Conservation (phyloP, 2,113 vertebrate species). For the Pituophis catenifer region DNA sequence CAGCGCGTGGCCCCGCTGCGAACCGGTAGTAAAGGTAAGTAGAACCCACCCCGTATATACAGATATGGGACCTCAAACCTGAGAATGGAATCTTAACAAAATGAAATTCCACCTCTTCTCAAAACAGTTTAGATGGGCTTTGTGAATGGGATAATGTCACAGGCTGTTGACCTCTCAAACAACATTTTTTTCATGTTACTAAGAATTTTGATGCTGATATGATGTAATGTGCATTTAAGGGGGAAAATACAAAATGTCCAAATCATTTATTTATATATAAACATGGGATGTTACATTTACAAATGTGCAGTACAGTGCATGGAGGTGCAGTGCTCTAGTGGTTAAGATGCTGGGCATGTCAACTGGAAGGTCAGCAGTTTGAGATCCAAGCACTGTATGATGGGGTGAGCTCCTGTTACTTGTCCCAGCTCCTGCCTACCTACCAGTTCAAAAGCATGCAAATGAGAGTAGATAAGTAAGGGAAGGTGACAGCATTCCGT, state of each 20-base stretch:
- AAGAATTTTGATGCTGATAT: neutral
- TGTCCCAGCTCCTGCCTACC: neutral
- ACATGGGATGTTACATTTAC: neutral
- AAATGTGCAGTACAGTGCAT: neutral
- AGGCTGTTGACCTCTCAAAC: neutral
- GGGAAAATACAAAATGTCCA: neutral
- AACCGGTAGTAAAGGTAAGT: too few species aligned
- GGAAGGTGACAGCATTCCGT: neutral
- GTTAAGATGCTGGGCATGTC: neutral
- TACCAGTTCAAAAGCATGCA: neutral
- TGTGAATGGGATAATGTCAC: neutral
- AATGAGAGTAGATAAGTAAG: neutral
- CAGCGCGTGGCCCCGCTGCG: too few species aligned
- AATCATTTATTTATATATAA: neutral
- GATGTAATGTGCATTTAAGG: neutral
- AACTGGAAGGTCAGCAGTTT: neutral
- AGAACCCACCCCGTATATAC: neutral
- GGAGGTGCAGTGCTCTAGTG: neutral
- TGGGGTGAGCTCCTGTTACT: neutral
- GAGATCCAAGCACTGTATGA: neutral
- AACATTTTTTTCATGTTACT: neutral
- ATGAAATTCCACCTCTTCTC: neutral
- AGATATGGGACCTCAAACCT: neutral
- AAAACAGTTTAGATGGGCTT: neutral
- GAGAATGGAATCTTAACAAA: neutral